Base-by-base conservation (phyloP, 2,113 vertebrate genomes). In the Chloroceryle aenea region DNA sequence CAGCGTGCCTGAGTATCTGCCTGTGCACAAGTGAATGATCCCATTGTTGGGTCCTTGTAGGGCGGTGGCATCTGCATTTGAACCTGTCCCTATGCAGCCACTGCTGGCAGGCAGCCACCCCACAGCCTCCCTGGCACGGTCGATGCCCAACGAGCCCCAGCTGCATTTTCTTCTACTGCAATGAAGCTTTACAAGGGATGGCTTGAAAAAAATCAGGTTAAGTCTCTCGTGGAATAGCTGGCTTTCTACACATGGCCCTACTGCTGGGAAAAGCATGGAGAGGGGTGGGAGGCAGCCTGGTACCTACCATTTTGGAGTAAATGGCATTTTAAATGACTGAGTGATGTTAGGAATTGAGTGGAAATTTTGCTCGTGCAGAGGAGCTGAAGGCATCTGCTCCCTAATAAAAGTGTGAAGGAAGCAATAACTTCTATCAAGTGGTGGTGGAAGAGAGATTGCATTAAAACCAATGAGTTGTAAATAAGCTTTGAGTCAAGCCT, bases 101-200 rank as follows among this genome's bases (percentile, higher is more conserved):
- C 53, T 1, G 4, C 64, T 77, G 85, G 53, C 81, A 72, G 32
- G 14, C 42, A 32, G 78, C 72, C 72, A 45, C 14, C 32, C 32
- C 1, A 0, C 32, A 62, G 34, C 53, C 21, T 30, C 23, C 56
- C 14, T 21, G 12, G 48, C 1, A 0, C 5, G 1, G 18, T 2
- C 4, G 3, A 7, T n/a, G 12, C 45, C 48, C 55, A 26, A 2
- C 29, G 14, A 68, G 12, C 32, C 25, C 50, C 25, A 36, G 43
- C 6, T 4, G 1, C 42, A 26, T 69, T 53, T 89, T 50, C 32
- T 71, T 36, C 32, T 66, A 20, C 58, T 2, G 4, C 40, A 32
- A 10, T 3, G 5, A 12, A 62, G 23, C 30, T 12, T 32, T 48
- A 42, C 36, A 53, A 58, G 34, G 29, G 7, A 21, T 22, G n/a